Conservation (phyloP, 2,797 vertebrate genomes). For the Notamacropus eugenii region DNA sequence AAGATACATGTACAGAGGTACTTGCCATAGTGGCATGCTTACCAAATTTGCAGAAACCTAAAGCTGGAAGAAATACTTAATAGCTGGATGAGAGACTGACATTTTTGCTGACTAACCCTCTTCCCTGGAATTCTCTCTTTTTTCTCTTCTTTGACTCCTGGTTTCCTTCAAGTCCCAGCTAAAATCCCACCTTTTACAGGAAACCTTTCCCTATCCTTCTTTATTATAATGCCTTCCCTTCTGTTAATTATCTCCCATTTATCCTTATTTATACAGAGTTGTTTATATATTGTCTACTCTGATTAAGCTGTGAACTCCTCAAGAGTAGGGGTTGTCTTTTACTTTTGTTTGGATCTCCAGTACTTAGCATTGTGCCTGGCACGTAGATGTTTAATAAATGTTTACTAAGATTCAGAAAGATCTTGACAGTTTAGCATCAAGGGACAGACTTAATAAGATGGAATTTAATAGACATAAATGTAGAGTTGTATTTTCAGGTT, state of each 20-base stretch:
- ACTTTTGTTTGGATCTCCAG: not conserved
- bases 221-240: not conserved
- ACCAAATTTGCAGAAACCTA: not conserved
- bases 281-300: not conserved
- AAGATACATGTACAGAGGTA: not conserved
- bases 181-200: not conserved
- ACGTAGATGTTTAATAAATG: not conserved
- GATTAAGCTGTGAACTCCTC: not conserved
- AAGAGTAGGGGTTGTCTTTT: not conserved
- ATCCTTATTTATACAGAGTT: not conserved
- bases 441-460: not conserved
- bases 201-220: not conserved
- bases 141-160: not conserved
- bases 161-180: not conserved
- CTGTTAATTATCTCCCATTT: not conserved
- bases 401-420: not conserved
- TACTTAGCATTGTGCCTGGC: not conserved
- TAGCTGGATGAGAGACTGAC: not conserved
- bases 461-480: not conserved
- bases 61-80: not conserved
- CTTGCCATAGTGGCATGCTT: not conserved
- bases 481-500: not conserved
- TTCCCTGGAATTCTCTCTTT: not conserved
- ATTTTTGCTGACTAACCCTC: not conserved
- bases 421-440: not conserved